Conservation (phyloP, 2,797 vertebrate species). For the Chiropotes sagulatus region DNA sequence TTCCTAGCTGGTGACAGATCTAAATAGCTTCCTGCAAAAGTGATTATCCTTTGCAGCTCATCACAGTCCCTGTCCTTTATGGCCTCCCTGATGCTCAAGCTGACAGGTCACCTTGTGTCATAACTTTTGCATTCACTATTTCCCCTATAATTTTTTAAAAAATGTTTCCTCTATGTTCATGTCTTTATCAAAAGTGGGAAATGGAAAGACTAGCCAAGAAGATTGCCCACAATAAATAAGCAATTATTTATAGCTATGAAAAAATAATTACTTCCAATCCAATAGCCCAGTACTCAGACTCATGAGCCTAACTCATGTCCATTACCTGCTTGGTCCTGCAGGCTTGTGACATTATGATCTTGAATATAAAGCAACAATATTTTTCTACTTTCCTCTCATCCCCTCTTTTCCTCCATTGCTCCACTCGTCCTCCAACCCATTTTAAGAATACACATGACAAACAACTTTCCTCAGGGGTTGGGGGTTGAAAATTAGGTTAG, state of each 20-base stretch:
- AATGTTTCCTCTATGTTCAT: not conserved
- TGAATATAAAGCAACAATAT: not conserved
- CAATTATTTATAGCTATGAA: not conserved
- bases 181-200: not conserved
- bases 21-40: not conserved
- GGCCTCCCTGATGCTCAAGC: not conserved
- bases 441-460: not conserved
- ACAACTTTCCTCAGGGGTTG: not conserved
- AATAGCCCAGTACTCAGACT: not conserved
- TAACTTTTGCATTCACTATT: not conserved
- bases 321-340: not conserved
- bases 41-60: not conserved
- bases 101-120: not conserved
- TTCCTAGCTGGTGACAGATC: not conserved
- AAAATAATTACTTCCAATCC: not conserved
- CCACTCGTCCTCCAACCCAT: not conserved
- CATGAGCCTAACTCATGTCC: not conserved
- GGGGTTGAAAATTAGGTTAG: not conserved
- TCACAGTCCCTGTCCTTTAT: rapidly evolving
- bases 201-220: not conserved
- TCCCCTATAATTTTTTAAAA: not conserved
- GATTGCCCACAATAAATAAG: not conserved
- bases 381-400: not conserved
- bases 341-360: not conserved
- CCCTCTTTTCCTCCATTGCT: not conserved